Evolutionary conservation across 2,888 invertebrate species (phyloP).

Genomic region (Eupeodes luniger): DNA sequence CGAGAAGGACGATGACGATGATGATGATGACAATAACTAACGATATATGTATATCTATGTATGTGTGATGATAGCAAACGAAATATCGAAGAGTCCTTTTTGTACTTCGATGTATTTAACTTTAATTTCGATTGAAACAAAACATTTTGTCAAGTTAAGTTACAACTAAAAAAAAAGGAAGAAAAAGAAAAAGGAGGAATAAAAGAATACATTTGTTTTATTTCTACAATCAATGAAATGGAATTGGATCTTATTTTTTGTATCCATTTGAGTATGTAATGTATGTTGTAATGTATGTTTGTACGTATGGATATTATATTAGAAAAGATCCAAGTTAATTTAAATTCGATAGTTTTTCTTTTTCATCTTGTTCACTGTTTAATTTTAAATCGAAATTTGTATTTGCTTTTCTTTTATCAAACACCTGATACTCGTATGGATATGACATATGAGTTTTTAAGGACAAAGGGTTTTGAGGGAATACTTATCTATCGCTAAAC

Average conservation of each 20-base stretch:
- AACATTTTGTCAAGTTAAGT: constrained; percentile 49
- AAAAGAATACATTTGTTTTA: constrained; percentile 14
- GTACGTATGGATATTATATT: too few relatives aligned
- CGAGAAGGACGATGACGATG: constrained; percentile 21
- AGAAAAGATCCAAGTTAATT: too few relatives aligned
- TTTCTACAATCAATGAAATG: constrained; percentile 20
- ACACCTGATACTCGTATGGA: too few relatives aligned
- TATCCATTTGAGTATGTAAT: not conserved
- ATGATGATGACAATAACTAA: constrained; percentile 27
- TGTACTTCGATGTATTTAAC: constrained; percentile 60
- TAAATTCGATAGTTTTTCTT: too few relatives aligned
- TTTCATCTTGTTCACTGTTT: too few relatives aligned
- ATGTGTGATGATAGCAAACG: constrained; percentile 67
- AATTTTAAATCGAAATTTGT: too few relatives aligned
- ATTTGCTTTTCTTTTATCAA: too few relatives aligned
- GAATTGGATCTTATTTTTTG: constrained; percentile 33
- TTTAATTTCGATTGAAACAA: constrained; percentile 73
- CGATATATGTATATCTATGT: constrained; percentile 19
- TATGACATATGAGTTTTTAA: too few relatives aligned
- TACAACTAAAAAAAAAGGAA: not conserved
- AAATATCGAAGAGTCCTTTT: constrained; percentile 46
- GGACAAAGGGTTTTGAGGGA: too few relatives aligned
- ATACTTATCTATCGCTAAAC: too few relatives aligned
- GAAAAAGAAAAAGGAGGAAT: not conserved
- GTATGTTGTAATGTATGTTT: too few relatives aligned